Conservation (phyloP, 2,113 vertebrate species). For the Megalops atlanticus region DNA sequence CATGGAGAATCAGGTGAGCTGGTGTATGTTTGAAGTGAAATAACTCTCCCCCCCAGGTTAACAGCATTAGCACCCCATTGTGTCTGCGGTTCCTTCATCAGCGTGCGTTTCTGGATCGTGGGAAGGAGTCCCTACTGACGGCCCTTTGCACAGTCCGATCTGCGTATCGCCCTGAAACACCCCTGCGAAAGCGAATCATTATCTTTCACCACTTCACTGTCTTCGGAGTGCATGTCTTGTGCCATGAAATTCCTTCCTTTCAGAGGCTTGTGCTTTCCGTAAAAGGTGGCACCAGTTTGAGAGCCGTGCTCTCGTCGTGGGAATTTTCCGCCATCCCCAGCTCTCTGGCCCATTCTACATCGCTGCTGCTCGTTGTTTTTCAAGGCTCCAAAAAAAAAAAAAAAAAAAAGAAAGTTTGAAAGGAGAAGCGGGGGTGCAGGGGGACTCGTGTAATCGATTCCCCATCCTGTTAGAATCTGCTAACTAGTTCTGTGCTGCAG, state of each 20-base stretch:
- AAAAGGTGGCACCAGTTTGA: background rate
- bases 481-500: slow-evolving; percentile 37
- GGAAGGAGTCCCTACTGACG: too few relatives aligned
- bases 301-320: background rate
- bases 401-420: background rate
- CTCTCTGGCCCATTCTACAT: background rate
- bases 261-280: background rate
- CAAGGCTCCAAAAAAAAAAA: background rate
- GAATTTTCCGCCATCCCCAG: slow-evolving; percentile 13
- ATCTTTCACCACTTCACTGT: background rate
- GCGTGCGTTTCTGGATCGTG: background rate
- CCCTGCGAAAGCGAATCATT: background rate
- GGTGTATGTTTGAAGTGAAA: too few relatives aligned
- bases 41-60: too few relatives aligned
- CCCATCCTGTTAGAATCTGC: slow-evolving; percentile 33
- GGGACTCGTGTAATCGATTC: slow-evolving; percentile 24
- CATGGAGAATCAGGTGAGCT: too few relatives aligned
- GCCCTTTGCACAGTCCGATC: too few relatives aligned
- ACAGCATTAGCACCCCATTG: too few relatives aligned
- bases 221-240: background rate
- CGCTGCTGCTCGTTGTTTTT: background rate
- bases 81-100: too few relatives aligned
- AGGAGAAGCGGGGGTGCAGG: too few relatives aligned
- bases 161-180: background rate
- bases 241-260: background rate